Conservation (phyloP, 1,140 invertebrate species). For the Drosophila leontia region DNA sequence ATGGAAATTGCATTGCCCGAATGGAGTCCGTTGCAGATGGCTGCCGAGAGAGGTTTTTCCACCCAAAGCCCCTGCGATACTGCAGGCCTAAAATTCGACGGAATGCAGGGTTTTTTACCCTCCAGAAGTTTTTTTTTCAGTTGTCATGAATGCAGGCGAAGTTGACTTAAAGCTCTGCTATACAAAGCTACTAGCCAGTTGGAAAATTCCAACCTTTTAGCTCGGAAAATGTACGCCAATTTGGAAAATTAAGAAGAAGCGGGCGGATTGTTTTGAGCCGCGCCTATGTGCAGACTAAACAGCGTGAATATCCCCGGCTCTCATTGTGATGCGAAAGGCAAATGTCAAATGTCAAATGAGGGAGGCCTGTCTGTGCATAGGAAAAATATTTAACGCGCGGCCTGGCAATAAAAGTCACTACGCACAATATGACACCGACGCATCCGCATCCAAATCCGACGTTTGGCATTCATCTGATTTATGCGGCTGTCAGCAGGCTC, state of each 20-base stretch:
- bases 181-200: background rate
- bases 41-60: constrained; percentile 20
- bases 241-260: constrained; percentile 30
- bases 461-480: constrained; percentile 71
- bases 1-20: constrained; percentile 43
- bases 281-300: constrained; percentile 19
- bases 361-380: constrained; percentile 25
- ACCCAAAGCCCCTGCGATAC: constrained; percentile 15
- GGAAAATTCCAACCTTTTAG: constrained; percentile 6
- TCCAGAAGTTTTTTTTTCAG: constrained; percentile 1
- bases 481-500: constrained; percentile 66
- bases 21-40: constrained; percentile 17
- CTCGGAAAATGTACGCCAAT: background rate
- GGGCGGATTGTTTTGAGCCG: constrained; percentile 33
- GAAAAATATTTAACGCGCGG: constrained; percentile 65
- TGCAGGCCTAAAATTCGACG: constrained; percentile 19
- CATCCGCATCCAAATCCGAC: constrained; percentile 38
- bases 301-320: background rate
- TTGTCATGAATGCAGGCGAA: constrained; percentile 2
- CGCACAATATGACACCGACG: constrained; percentile 48
- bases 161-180: constrained; percentile 22
- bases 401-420: constrained; percentile 59
- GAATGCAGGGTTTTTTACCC: background rate
- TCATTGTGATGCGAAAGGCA: constrained; percentile 23
- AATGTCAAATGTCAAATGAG: constrained; percentile 38